phyloP scores from a whole-genome alignment of 2,888 invertebrate species.

The Aelia acuminata region DNA sequence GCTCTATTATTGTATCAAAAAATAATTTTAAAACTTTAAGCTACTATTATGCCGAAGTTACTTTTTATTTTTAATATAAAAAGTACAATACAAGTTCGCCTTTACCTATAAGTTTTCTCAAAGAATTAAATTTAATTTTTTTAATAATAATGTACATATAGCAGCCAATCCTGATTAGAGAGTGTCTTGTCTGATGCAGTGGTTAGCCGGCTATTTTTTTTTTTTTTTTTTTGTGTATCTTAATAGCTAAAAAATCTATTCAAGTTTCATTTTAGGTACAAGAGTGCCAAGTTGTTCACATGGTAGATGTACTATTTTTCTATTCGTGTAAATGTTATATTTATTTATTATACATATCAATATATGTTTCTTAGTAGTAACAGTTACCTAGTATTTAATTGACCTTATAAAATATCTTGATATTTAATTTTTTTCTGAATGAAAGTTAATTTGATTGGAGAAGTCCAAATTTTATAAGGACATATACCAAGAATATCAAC shows the following conservation, averaged over 20 bases:
- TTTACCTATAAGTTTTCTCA: background rate
- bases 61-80: too few species aligned
- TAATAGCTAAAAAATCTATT: background rate
- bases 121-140: background rate
- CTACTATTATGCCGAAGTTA: too few species aligned
- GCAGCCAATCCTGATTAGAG: background rate
- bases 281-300: conserved; percentile 1
- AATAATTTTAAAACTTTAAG: too few species aligned
- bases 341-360: conserved; percentile 46
- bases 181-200: background rate
- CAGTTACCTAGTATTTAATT: background rate
- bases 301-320: conserved; percentile 29
- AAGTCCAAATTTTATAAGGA: background rate
- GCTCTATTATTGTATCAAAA: too few species aligned
- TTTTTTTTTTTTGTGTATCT: background rate
- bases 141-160: background rate
- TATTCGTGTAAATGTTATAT: conserved; percentile 6
- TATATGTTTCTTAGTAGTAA: conserved; percentile 7
- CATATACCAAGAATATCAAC: background rate
- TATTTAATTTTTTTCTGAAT: background rate
- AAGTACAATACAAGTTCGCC: too few species aligned
- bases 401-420: background rate
- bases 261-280: background rate
- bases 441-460: background rate
- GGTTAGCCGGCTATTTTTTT: background rate